Evolutionary conservation across 2,797 vertebrate genomes (phyloP), one percentile per base, ranked within the genome.

Genomic region (Cryptoblepharus egeriae): DNA sequence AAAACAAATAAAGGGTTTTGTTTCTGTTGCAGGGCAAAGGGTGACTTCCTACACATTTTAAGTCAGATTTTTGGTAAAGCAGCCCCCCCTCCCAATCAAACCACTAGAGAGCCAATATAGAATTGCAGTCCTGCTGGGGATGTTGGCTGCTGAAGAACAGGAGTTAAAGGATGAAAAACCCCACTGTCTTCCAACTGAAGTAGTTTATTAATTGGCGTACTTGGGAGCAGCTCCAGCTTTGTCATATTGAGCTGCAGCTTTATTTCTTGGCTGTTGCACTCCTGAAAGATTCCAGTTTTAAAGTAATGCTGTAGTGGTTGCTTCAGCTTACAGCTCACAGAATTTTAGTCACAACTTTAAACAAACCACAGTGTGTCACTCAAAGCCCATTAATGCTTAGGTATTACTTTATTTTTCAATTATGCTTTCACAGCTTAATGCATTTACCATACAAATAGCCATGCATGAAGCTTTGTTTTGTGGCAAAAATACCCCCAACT

Each of bases 201-300:
- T 39, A 65, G 42, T 45, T 55, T 77, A 77, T 83, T 77, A 83
- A 83, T 65, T 64, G 68, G 75, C 42, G 18, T 65, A 60, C 63
- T 75, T 83, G 79, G 42, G 78, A 81, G 45, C 16, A 24, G 49
- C 55, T 64, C 60, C 52, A 67, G 11, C 9, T 20, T 71, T 67
- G 37, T 73, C 60, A 9, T 32, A 60, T 24, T 81, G 67, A 78
- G 58, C 58, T 24, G 16, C 16, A 65, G 28, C 30, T 70, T 82
- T 70, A 37, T 72, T 79, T 79, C 45, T 80, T 70, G 15, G 42
- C 55, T 82, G 32, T 70, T 52, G 10, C 39, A 42, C 28, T 35
- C 39, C 60, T 71, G 65, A 81, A 30, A 39, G 30, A 28, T 42
- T 83, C 67, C 57, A 80, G n/a, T 71, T 60, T 45, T 76, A 69